Percentiles rank a stretch among this genome's conserved stretches.
phyloP scores from a whole-genome alignment of 2,113 vertebrate species.

The Cygnus buccinator region DNA sequence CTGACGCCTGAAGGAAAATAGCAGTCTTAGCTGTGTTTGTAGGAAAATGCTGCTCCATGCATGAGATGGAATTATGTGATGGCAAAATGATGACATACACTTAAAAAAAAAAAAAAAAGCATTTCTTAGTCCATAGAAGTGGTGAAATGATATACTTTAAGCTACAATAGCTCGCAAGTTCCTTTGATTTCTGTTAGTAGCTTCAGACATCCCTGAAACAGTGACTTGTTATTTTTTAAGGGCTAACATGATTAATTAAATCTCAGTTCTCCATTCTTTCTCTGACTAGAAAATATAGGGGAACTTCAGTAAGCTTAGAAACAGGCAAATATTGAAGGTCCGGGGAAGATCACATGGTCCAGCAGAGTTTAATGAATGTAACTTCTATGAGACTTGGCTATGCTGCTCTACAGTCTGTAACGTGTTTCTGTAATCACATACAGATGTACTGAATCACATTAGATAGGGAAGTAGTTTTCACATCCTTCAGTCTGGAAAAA shows the following conservation, averaged over 20 bases:
- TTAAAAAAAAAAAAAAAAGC: neutral
- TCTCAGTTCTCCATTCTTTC: neutral
- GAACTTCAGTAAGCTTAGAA: neutral
- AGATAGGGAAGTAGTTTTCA: constrained; percentile 42
- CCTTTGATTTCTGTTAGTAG: neutral
- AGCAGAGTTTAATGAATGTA: constrained; percentile 20
- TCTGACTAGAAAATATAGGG: neutral
- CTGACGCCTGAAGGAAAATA: neutral
- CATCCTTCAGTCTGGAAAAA: constrained; percentile 44
- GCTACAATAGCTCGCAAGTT: neutral
- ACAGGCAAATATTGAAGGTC: neutral
- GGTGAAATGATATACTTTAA: neutral
- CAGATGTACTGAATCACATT: constrained; percentile 36
- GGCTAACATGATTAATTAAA: neutral
- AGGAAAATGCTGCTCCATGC: neutral
- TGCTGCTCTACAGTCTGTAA: neutral
- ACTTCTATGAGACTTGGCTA: constrained; percentile 34
- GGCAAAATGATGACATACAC: neutral
- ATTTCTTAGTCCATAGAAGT: neutral
- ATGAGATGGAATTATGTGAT: neutral
- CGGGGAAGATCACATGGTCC: neutral
- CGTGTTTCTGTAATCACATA: constrained; percentile 17
- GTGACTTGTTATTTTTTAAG: neutral
- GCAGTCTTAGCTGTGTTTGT: neutral
- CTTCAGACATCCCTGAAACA: neutral